Evolutionary conservation across 2,797 vertebrate species (phyloP), one percentile per base, ranked within the genome.

Genomic region (Knipowitschia caucasica): DNA sequence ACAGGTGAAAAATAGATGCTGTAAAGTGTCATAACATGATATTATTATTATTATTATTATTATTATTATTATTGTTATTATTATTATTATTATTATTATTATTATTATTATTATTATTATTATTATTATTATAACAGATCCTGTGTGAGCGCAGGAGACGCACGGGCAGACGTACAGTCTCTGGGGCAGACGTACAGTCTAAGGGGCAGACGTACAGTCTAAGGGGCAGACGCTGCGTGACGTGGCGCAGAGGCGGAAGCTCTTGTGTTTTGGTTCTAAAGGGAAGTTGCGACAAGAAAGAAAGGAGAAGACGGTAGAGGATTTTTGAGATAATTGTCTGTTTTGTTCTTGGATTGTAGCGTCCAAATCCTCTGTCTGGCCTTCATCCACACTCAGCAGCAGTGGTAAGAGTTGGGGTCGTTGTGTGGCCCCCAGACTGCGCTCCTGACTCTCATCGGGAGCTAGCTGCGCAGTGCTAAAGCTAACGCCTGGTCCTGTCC

Each of bases 191-290:
- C n/a, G n/a, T n/a, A n/a, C n/a, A 43, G 27, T 1, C 20, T 17
- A 20, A 18, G 46, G 26, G 2, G 33, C 44, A 45, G 66, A 43
- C 81, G 78, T n/a, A 30, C 6, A 43, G 27, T 1, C 20, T 17
- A 20, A 18, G 46, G 26, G 2, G 33, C 44, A 45, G 66, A 43
- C 81, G 78, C 51, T 0, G 56, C 38, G 76, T 87, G 89, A 90
- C 89, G 90, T 89, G 85, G 83, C 85, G 55, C 46, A 73, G 50
- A 52, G 77, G 82, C 89, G 89, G 89, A 89, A 89, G 87, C 69
- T 73, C 63, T 73, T 88, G 89, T 91, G 90, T 92, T 92, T 92
- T 91, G 91, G 86, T 92, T 92, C 81, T 80, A 74, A 88, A 78
- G 81, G 89, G 88, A 90, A 90, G 89, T 89, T 84, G 83, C 83